phyloP scores from a whole-genome alignment of 2,113 vertebrate genomes.

The Nettapus auritus region DNA sequence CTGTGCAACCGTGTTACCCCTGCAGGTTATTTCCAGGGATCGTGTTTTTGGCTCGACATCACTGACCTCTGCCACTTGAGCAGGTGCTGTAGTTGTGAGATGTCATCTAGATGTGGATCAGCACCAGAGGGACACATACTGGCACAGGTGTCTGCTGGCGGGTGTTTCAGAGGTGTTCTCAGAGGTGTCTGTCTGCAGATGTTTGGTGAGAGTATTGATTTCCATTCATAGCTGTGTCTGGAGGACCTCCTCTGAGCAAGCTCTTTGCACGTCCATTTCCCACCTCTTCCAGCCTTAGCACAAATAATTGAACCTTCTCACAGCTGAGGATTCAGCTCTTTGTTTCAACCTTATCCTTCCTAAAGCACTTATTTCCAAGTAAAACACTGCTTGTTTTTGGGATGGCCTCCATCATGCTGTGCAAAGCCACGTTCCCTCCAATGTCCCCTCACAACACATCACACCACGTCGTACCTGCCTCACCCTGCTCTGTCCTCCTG shows the following conservation, averaged over 20 bases:
- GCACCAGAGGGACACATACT: not conserved
- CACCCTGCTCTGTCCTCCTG: not conserved
- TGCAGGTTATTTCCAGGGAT: not conserved
- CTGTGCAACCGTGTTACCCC: not conserved
- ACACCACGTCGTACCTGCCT: not conserved
- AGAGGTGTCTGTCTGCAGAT: not conserved
- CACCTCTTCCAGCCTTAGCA: not conserved
- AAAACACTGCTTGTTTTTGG: not conserved
- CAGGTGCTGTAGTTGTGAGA: not conserved
- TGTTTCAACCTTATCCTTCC: not conserved
- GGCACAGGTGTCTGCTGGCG: not conserved
- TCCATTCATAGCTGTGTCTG: fast-evolving
- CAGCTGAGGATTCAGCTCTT: not conserved
- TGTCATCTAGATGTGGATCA: not conserved
- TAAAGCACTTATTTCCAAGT: not conserved
- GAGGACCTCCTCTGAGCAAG: not conserved
- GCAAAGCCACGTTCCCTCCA: not conserved
- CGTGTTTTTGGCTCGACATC: not conserved
- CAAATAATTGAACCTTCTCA: not conserved
- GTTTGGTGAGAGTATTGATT: not conserved
- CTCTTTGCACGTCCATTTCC: not conserved
- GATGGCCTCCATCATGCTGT: not conserved
- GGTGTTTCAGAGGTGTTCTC: not conserved
- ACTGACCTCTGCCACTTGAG: not conserved
- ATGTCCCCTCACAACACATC: not conserved